Base-by-base conservation (phyloP, 2,888 invertebrate species). In the Cantharis lateralis region DNA sequence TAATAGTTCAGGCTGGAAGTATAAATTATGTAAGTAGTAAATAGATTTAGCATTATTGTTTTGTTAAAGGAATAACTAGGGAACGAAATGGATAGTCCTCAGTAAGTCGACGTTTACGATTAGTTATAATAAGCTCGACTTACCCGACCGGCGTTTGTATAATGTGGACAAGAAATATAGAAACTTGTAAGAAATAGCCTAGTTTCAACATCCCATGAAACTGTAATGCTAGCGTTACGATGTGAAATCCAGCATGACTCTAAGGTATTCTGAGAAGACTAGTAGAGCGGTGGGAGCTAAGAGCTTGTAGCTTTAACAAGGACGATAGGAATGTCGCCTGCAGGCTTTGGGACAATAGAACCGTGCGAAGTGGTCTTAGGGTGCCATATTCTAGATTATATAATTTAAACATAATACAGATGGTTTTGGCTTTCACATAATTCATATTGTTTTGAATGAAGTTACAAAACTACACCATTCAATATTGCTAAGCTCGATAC, bases 271-370 rank as follows among this genome's bases (percentile, higher is more conserved):
- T 66, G 70, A 64, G 74, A 68, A 72, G 72, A 72, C 74, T 77
- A 72, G 72, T 62, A 72, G 70, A 77, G 69, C 74, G 73, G 77
- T 28, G 66, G 77, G 69, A 78, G 75, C 73, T 71, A 77, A 77
- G 77, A 77, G 79, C 73, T 74, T 73, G 74, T 77, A 78, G 74
- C 80, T 77, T 75, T 63, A 80, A 81, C 80, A 78, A 80, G 79
- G 80, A 80, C 75, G 80, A 80, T 79, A 81, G 78, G 80, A 81
- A 80, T 81, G 81, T 80, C 80, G 81, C 80, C 78, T 75, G 80
- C 81, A 81, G 81, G 79, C 79, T 77, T 80, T 78, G 80, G 79
- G 79, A 81, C 81, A 81, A 81, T 81, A 78, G 76, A 78, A 72
- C 74, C 74, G 81, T 80, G 80, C 81, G 78, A 81, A 81, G 81